phyloP scores from a whole-genome alignment of 2,113 vertebrate species.

The Gopherus flavomarginatus region DNA sequence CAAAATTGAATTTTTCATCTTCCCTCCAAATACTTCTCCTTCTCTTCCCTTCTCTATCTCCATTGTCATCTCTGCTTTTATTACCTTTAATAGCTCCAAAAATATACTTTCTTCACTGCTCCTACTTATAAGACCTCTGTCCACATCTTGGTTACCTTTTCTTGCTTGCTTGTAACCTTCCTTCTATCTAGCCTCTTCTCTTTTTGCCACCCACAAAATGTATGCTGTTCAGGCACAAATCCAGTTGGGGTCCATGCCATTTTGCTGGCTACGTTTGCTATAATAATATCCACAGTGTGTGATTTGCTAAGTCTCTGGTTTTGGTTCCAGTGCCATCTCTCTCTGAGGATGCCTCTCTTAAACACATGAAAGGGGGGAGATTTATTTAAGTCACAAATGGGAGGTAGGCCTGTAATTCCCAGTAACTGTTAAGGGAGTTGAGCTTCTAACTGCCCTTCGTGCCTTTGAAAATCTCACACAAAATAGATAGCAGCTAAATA shows the following conservation, averaged over 20 bases:
- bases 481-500: fast-evolving
- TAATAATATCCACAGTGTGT: background rate
- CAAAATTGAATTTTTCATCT: background rate
- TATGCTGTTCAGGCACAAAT: background rate
- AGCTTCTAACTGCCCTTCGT: background rate
- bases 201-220: fast-evolving
- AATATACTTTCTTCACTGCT: background rate
- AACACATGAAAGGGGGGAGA: background rate
- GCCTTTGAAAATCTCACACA: background rate
- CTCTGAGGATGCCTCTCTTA: background rate
- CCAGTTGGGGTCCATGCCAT: background rate
- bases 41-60: background rate
- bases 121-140: background rate
- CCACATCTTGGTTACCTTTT: fast-evolving
- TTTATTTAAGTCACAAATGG: background rate
- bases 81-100: background rate
- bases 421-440: background rate
- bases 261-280: background rate
- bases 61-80: background rate
- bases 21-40: background rate
- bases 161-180: background rate
- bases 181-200: background rate
- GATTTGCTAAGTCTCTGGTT: background rate
- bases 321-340: background rate
- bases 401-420: background rate